Base-by-base conservation (phyloP, 2,113 vertebrate genomes). In the Rhynchopsitta pachyrhyncha region DNA sequence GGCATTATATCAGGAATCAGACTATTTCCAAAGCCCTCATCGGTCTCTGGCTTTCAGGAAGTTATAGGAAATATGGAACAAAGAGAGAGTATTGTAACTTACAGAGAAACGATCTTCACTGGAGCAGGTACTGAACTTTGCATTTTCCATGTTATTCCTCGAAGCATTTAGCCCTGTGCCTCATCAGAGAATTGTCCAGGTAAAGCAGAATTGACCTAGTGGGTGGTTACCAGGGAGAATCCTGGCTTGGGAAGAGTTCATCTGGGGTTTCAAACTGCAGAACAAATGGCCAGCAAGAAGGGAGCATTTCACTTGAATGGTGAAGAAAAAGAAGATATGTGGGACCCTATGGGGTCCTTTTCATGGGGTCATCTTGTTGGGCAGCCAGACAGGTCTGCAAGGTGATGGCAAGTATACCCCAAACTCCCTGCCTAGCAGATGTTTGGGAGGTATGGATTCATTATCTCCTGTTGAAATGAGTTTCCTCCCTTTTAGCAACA, bases 371-470 rank as follows among this genome's bases (percentile, higher is more conserved):
- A 6, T 22, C 14, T 13, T 22, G 20, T 10, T 37, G 62, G 46
- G 59, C 63, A 63, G 42, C 13, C 52, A 71, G 31, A 1, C 9
- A 37, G 42, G 17, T 8, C 15, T 31, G 63, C 3, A 16, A 25
- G 83, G 3, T 23, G 59, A 13, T 11, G 64, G 27, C 17, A 57
- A 10, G 3, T 4, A 23, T 2, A 0, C 39, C 10, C 9, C 12
- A 33, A 1, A 15, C 23, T 71, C 20, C 18, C 10, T 71, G 28
- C 70, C 35, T 17, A 0, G 28, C 0, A 7, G 42, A 0, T n/a
- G 37, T 35, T 39, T 25, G 16, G 15, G 9, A 17, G 42, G 28
- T n/a, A 10, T 24, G 6, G 3, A 28, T 1, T 10, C 1, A 0
- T 49, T 13, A 5, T 3, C 7, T 31, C 13, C 11, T 0, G 0